phyloP scores from a whole-genome alignment of 1,140 invertebrate species.

The Paracyclopina nana region DNA sequence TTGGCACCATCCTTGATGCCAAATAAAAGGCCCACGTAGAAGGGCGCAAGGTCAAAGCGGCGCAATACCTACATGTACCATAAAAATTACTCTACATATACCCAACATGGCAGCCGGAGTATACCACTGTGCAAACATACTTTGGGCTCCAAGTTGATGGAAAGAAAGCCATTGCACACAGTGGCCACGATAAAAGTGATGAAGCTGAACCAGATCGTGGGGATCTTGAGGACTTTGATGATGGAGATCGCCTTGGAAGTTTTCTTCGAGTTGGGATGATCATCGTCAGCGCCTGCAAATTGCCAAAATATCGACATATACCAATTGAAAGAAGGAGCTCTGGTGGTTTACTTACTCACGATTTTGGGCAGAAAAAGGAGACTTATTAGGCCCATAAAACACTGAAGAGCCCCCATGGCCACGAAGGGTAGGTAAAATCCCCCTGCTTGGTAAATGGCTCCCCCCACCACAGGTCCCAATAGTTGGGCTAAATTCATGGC shows the following conservation, averaged over 20 bases:
- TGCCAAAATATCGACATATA: background rate
- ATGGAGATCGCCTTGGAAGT: slow-evolving; percentile 5
- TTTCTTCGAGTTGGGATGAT: no score
- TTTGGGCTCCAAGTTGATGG: slow-evolving; percentile 23
- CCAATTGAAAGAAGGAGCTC: background rate
- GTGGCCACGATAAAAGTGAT: slow-evolving; percentile 24
- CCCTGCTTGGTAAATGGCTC: slow-evolving; percentile 22
- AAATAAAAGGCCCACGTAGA: slow-evolving; percentile 23
- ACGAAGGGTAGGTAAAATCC: slow-evolving; percentile 24
- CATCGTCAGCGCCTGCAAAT: no score
- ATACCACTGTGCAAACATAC: slow-evolving; percentile 18
- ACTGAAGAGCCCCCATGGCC: slow-evolving; percentile 22
- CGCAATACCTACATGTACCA: background rate
- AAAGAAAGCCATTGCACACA: slow-evolving; percentile 24
- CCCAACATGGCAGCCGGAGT: background rate
- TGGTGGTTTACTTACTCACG: slow-evolving; percentile 13
- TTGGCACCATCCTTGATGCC: slow-evolving; percentile 24
- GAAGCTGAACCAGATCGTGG: slow-evolving; percentile 23
- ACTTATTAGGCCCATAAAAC: slow-evolving; percentile 19
- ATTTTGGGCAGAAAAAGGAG: slow-evolving; percentile 18
- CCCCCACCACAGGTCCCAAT: slow-evolving; percentile 22
- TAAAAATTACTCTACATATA: background rate
- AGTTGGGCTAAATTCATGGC: slow-evolving; percentile 24
- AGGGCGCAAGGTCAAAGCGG: slow-evolving; percentile 21
- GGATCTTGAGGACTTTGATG: slow-evolving; percentile 21